phyloP scores from a whole-genome alignment of 2,797 vertebrate genomes.

The Tragelaphus eurycerus region DNA sequence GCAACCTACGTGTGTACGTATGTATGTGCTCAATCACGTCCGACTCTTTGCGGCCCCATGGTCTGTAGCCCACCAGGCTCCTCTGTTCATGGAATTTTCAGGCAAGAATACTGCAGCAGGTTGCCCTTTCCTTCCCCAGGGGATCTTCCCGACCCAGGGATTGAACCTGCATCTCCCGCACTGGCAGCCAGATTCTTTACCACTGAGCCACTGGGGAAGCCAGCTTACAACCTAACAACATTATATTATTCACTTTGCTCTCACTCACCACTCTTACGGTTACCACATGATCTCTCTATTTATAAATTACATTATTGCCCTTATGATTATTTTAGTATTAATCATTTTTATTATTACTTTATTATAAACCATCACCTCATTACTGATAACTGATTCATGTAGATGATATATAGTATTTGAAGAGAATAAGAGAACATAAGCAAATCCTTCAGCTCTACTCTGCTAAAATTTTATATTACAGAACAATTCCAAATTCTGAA shows the following conservation, averaged over 20 bases:
- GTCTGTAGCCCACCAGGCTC: background rate
- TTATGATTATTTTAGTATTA: background rate
- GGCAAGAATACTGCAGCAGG: background rate
- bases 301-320: background rate
- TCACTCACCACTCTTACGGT: background rate
- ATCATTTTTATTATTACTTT: background rate
- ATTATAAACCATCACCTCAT: background rate
- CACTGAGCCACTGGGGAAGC: background rate
- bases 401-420: background rate
- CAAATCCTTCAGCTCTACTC: background rate
- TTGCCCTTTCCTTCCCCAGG: background rate
- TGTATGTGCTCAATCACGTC: background rate
- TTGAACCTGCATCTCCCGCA: background rate
- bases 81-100: background rate
- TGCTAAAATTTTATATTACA: background rate
- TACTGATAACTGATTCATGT: background rate
- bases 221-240: background rate
- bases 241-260: background rate
- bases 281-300: background rate
- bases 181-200: background rate
- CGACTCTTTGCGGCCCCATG: background rate
- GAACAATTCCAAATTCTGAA: background rate
- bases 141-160: background rate
- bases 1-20: background rate
- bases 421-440: background rate